phyloP scores from a whole-genome alignment of 2,888 invertebrate genomes.

The Bhutanitis thaidina region DNA sequence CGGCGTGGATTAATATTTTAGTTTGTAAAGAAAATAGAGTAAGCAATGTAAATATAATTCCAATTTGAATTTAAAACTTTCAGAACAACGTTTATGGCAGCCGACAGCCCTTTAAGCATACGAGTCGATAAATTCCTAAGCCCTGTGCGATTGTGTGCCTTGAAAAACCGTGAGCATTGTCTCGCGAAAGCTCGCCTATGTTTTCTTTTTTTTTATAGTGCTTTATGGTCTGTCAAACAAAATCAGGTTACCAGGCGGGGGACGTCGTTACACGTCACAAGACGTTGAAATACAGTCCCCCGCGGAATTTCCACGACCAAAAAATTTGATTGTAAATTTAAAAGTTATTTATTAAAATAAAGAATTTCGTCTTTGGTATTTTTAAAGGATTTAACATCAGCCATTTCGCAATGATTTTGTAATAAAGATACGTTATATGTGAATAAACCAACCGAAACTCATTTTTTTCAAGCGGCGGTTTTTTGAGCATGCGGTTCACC shows the following conservation, averaged over 20 bases:
- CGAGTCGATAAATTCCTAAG: slow-evolving; percentile 73
- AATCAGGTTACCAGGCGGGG: slow-evolving; percentile 45
- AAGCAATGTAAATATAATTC: too few species aligned
- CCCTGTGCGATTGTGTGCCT: slow-evolving; percentile 59
- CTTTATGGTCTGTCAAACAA: slow-evolving; percentile 45
- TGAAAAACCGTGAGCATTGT: slow-evolving; percentile 61
- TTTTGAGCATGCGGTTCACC: too few species aligned
- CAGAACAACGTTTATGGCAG: background rate
- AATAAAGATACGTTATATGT: too few species aligned
- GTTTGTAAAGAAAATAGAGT: too few species aligned
- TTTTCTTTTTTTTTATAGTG: slow-evolving; percentile 35
- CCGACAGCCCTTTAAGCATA: slow-evolving; percentile 32
- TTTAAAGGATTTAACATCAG: too few species aligned
- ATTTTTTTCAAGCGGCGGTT: too few species aligned
- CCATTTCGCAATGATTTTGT: too few species aligned
- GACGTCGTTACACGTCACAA: slow-evolving; percentile 36
- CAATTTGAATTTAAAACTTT: background rate
- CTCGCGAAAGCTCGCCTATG: slow-evolving; percentile 28
- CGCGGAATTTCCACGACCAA: slow-evolving; percentile 5
- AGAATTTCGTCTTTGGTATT: too few species aligned
- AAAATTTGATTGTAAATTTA: too few species aligned
- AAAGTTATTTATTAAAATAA: too few species aligned
- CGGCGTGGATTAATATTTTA: too few species aligned
- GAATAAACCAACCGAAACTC: too few species aligned
- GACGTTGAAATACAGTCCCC: slow-evolving; percentile 10